Evolutionary conservation across 2,797 vertebrate genomes (phyloP).

Genomic region (Lacerta viridis): DNA sequence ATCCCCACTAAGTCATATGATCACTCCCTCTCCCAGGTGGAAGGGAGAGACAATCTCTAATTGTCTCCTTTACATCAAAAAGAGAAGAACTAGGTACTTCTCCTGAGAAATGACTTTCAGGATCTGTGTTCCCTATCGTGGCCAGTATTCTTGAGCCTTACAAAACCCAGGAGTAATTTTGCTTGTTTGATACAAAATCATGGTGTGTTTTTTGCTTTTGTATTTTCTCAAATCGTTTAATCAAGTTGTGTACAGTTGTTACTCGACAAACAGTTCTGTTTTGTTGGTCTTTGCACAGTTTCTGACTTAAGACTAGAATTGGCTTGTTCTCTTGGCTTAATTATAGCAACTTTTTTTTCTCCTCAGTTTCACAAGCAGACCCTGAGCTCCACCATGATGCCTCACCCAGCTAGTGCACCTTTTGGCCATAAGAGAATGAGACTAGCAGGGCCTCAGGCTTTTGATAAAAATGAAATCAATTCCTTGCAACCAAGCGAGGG

Average conservation of each 20-base stretch:
- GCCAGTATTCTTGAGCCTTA: neutral
- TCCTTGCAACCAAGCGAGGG: conserved; percentile 91
- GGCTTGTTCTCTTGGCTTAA: rapidly evolving
- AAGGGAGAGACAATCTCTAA: no score
- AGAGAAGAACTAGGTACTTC: no score
- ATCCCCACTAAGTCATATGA: no score
- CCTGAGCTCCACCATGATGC: conserved; percentile 93
- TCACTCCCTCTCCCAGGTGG: no score
- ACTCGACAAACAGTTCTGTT: neutral
- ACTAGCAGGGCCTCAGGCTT: conserved; percentile 93
- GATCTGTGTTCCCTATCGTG: neutral
- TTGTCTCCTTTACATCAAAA: no score
- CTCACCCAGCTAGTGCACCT: conserved; percentile 93
- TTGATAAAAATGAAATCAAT: conserved; percentile 92
- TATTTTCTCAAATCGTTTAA: neutral
- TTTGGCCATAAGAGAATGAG: conserved; percentile 95
- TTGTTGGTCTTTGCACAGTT: neutral
- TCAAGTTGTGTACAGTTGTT: neutral
- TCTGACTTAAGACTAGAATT: neutral
- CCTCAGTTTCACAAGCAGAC: conserved; percentile 97
- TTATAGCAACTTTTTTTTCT: conserved; percentile 48
- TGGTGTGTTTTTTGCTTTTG: neutral
- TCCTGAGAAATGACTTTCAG: neutral
- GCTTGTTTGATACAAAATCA: neutral
- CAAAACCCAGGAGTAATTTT: neutral